Evolutionary conservation across 1,140 invertebrate species (phyloP), one percentile per base, ranked within the genome.

Genomic region (Galendromus occidentalis): DNA sequence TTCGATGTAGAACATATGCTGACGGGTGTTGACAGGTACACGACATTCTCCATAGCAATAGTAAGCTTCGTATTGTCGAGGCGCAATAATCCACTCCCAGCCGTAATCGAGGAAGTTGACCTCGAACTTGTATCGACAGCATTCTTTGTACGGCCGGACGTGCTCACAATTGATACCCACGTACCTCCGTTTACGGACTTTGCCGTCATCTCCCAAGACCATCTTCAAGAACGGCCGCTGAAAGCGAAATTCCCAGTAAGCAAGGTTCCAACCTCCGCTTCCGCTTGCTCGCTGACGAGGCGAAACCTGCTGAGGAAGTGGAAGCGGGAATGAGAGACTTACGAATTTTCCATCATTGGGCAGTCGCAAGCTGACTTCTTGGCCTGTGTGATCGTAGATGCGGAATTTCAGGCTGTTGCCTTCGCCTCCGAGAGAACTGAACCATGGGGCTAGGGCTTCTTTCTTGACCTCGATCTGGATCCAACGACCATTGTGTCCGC

Each of bases 71-170:
- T 97, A 98, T 69, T 85, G 83, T 71, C 88, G 88, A 0, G 94
- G 94, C 0, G 92, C 92, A 41, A 98, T 91, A 71, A 98, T 92
- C 86, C 92, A 98, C 72, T 96, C 91, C 92, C 93, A 97, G 12
- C 91, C 91, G 72, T 98, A 91, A 69, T 90, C 87, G 70, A 86
- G 87, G 76, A 98, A 98, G 77, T 97, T 89, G 14, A 98, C 91
- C 12, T 87, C 87, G 18, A 98, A 80, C 0, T 88, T 86, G 74
- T 91, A 92, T 17, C 88, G 83, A 74, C 90, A 93, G 75, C 90
- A 92, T 25, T 87, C 80, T 4, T 82, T 80, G 71, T 92, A 87
- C 66, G 85, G 81, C 6, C 82, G 83, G 44, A 82, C 81, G 68
- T 87, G 85, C 68, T 85, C 82, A 75, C 86, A 88, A 71, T 85